Evolutionary conservation across 2,113 vertebrate genomes (phyloP), one percentile per base, ranked within the genome.

Genomic region (Channa maculata): DNA sequence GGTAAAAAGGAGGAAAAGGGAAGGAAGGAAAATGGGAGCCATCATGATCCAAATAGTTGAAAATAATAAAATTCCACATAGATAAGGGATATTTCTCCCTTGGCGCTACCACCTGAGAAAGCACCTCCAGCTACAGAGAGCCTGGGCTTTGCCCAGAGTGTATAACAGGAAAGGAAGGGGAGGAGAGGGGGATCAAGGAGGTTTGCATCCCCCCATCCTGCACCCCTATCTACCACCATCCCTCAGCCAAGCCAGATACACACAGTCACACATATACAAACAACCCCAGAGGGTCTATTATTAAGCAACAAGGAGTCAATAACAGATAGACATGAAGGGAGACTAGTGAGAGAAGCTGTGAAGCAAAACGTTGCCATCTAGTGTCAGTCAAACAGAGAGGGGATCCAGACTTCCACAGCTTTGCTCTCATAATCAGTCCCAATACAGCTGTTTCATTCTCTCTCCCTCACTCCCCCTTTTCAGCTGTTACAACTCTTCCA

Each of bases 351-450:
- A 67, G 65, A 59, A 46, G 60, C 82, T 80, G 77, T 65, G 24
- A 79, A 93, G 94, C 88, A 89, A 93, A 94, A 95, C 66, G 92
- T 92, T 94, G 94, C 94, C 94, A 93, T 92, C 94, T 95, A 95
- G 93, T 94, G 94, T 94, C 84, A 86, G 89, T 86, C 65, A 72
- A 61, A 90, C 58, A 61, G 73, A 83, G 67, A 65, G 41, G 44
- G 79, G 61, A 86, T 52, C 14, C 54, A 55, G 66, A 64, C 67
- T 73, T 73, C 70, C 79, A 57, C 55, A 60, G 60, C 33, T 69
- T 82, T 50, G 46, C 14, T 71, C 59, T 44, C 60, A 71, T 77
- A 65, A 79, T 82, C 76, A 59, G 65, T 65, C 80, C 61, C 69
- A 51, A 60, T 63, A 65, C 75, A 85, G 66, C 69, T 53, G 66